Conservation (phyloP, 2,113 vertebrate genomes). For the Atlantisia rogersi region DNA sequence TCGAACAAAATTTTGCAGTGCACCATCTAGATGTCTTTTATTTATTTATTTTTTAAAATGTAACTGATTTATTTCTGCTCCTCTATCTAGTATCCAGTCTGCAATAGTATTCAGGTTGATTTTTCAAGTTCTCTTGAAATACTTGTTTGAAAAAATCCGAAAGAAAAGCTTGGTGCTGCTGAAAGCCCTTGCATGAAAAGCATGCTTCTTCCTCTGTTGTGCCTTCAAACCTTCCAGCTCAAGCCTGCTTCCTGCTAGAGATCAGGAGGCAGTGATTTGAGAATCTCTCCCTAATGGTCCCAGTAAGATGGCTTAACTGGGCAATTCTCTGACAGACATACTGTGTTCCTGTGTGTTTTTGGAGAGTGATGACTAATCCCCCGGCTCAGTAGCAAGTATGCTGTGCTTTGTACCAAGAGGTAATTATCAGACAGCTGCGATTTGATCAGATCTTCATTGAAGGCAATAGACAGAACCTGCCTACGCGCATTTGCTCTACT, state of each 20-base stretch:
- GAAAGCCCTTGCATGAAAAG: accelerated
- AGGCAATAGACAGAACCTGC: neutral
- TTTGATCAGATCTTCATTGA: neutral
- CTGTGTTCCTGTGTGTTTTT: neutral
- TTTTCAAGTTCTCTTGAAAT: neutral
- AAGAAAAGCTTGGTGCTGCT: neutral
- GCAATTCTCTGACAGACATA: neutral
- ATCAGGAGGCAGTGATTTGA: neutral
- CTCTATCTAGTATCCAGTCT: neutral
- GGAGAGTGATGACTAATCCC: neutral
- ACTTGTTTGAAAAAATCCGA: neutral
- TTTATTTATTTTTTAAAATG: neutral
- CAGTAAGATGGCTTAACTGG: neutral
- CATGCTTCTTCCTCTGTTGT: neutral
- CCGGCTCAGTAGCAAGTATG: neutral
- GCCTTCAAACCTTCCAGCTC: accelerated
- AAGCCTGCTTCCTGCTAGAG: neutral
- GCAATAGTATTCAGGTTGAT: neutral
- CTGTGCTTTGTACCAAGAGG: neutral
- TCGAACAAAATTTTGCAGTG: slow-evolving; percentile 26
- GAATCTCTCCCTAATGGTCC: neutral
- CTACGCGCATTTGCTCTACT: neutral
- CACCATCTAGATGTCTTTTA: neutral
- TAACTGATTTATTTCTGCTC: slow-evolving; percentile 26
- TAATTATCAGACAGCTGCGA: neutral